A percentile compares a stretch with the other conserved stretches of the same genome.
These are phyloP conservation scores for Limnothrissa miodon DNA, from an alignment of 2,113 vertebrate species.

Conservation along the genomic window DNA sequence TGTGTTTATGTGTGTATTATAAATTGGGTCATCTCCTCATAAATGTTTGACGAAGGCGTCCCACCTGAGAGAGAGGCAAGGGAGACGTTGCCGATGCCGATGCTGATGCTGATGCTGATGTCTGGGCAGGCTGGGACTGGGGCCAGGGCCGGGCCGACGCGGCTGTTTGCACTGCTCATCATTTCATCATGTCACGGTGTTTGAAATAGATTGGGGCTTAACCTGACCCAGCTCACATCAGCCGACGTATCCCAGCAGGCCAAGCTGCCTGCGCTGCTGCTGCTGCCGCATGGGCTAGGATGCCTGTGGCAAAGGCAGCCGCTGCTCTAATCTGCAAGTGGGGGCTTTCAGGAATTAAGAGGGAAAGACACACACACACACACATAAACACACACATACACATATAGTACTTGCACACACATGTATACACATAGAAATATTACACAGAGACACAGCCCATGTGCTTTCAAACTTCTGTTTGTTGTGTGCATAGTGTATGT, in stretches of 20 bases:
- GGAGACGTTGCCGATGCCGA: not conserved
- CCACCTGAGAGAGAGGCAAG: not conserved
- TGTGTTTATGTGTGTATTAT: not conserved
- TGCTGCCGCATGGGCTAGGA: no score
- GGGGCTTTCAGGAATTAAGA: constrained; percentile 29
- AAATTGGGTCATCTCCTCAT: not conserved
- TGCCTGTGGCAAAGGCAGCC: no score
- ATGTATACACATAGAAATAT: not conserved
- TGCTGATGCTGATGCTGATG: no score
- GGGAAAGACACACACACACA: no score
- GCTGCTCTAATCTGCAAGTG: constrained; percentile 17
- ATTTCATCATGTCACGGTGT: not conserved
- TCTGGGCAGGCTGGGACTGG: no score
- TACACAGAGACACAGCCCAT: not conserved
- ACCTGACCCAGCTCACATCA: constrained; percentile 19
- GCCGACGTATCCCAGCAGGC: not conserved
- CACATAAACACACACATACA: no score
- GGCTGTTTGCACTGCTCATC: not conserved
- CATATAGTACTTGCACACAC: not conserved
- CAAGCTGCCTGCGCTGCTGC: not conserved
- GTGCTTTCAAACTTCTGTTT: not conserved
- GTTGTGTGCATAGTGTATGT: constrained; percentile 5
- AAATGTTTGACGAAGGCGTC: not conserved
- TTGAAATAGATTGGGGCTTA: constrained; percentile 23
- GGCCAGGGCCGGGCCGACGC: no score